These are phyloP conservation scores for Unio pictorum DNA, from an alignment of 2,888 invertebrate genomes.

Conservation along the genomic window DNA sequence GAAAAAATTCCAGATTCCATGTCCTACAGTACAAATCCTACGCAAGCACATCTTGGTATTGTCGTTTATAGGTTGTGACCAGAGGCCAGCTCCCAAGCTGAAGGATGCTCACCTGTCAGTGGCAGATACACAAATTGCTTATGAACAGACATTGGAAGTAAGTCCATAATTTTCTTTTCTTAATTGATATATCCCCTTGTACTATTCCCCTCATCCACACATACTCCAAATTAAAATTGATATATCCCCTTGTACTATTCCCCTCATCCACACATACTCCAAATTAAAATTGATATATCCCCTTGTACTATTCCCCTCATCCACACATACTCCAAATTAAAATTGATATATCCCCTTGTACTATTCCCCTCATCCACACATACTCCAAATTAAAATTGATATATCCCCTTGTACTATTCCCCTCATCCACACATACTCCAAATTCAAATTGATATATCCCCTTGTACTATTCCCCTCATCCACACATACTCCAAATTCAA, in stretches of 20 bases:
- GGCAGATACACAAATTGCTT: conserved; percentile 72
- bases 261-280: neutral
- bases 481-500: neutral
- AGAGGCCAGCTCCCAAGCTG: conserved; percentile 75
- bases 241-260: too few species aligned
- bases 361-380: neutral
- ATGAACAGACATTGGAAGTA: conserved; percentile 73
- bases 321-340: neutral
- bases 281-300: too few species aligned
- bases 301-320: neutral
- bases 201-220: neutral
- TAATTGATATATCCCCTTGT: too few species aligned
- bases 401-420: neutral
- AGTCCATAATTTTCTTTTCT: conserved; percentile 3
- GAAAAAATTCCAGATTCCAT: conserved; percentile 72
- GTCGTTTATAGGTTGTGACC: conserved; percentile 76
- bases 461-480: neutral
- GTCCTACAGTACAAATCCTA: conserved; percentile 75
- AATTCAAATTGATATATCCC: too few species aligned
- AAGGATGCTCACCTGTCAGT: conserved; percentile 72
- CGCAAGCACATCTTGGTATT: conserved; percentile 77
- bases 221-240: too few species aligned
- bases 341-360: too few species aligned
- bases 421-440: neutral
- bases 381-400: neutral